A percentile compares a stretch with the other conserved stretches of the same genome.
Evolutionary conservation across 2,888 invertebrate species (phyloP).

Genomic region (Julus scandinavius): DNA sequence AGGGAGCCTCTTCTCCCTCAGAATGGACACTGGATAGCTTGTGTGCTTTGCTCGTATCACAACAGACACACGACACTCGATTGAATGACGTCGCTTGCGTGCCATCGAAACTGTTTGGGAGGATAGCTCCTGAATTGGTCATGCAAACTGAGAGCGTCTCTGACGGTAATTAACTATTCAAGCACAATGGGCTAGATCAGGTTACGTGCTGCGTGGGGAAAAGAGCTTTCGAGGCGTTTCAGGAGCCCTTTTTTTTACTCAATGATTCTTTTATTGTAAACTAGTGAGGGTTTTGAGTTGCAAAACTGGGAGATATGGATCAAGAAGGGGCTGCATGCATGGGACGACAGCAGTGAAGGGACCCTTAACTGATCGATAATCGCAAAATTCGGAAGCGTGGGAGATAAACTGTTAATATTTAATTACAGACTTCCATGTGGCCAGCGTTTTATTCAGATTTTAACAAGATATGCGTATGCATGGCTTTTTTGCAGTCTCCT

Average conservation of each 20-base stretch:
- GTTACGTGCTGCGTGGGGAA: constrained; percentile 39
- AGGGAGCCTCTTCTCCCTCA: constrained; percentile 16
- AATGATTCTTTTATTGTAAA: constrained; percentile 29
- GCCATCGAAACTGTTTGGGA: constrained; percentile 41
- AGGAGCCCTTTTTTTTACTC: constrained; percentile 18
- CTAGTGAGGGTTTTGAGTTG: background rate
- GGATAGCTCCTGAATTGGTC: constrained; percentile 43
- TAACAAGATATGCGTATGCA: background rate
- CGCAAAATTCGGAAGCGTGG: constrained; percentile 11
- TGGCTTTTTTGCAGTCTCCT: background rate
- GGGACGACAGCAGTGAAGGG: background rate
- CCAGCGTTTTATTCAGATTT: background rate
- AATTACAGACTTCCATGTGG: background rate
- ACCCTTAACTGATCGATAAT: background rate
- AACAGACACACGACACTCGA: constrained; percentile 46
- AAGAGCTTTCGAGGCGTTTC: constrained; percentile 4
- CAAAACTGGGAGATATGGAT: constrained; percentile 43
- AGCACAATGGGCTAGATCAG: constrained; percentile 45
- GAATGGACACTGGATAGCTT: constrained; percentile 45
- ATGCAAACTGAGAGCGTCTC: constrained; percentile 49
- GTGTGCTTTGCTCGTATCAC: constrained; percentile 47
- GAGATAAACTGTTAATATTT: constrained; percentile 20
- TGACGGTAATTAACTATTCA: constrained; percentile 50
- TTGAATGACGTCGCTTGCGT: constrained; percentile 44
- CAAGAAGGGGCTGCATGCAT: background rate